phyloP scores from a whole-genome alignment of 2,888 invertebrate genomes.

The Erebia palarica region DNA sequence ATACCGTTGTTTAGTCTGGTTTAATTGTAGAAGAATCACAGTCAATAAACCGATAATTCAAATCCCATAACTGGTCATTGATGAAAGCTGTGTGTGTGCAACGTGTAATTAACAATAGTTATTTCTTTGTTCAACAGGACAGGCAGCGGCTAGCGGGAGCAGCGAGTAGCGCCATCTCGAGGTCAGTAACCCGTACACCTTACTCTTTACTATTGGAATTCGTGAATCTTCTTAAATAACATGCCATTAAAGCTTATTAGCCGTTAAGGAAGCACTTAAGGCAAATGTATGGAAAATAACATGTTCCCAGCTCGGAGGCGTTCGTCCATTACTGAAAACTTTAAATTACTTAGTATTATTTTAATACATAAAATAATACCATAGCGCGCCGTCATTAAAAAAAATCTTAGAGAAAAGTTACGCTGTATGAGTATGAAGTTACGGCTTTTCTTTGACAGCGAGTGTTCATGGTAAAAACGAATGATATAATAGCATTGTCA shows the following conservation, averaged over 20 bases:
- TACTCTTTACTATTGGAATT: conserved; percentile 72
- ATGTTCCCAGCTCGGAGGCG: conserved; percentile 60
- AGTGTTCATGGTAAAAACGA: conserved; percentile 37
- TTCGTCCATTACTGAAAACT: conserved; percentile 62
- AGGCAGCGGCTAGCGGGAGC: conserved; percentile 54
- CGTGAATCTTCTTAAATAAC: conserved; percentile 76
- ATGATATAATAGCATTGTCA: conserved; percentile 54
- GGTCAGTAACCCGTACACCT: conserved; percentile 75
- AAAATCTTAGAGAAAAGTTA: conserved; percentile 1
- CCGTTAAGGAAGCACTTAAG: conserved; percentile 75
- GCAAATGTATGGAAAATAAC: conserved; percentile 74
- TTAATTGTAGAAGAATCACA: not conserved
- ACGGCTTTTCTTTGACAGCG: not conserved
- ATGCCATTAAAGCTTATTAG: conserved; percentile 78
- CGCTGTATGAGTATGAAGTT: conserved; percentile 3
- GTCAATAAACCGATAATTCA: conserved; percentile 12
- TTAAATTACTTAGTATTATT: conserved; percentile 51
- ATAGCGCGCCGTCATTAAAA: not conserved
- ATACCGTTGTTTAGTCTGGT: too few species aligned
- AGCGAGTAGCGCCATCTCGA: conserved; percentile 65
- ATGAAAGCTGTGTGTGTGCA: conserved; percentile 16
- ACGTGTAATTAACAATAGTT: conserved; percentile 45
- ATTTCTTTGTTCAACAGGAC: conserved; percentile 69
- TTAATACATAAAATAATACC: not conserved
- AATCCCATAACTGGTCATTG: conserved; percentile 7